Evolutionary conservation across 2,113 vertebrate genomes (phyloP).

Genomic region (Peromyscus polionotus): DNA sequence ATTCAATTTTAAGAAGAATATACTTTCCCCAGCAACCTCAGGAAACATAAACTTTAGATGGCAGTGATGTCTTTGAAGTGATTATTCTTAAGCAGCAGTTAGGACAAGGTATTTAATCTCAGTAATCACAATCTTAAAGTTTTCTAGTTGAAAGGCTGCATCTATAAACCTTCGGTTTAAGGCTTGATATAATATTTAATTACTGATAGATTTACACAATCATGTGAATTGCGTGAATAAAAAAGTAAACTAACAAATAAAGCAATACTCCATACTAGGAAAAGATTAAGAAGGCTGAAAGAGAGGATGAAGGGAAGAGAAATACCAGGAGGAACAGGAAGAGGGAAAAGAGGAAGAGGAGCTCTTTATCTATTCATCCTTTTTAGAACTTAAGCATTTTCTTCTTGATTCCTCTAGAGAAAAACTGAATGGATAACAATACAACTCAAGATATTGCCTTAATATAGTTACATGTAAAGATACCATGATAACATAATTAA

Average conservation of each 20-base stretch:
- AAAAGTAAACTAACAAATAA: background rate
- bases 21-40: conserved; percentile 1
- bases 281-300: background rate
- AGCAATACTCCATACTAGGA: background rate
- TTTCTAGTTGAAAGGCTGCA: background rate
- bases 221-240: background rate
- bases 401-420: background rate
- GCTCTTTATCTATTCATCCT: background rate
- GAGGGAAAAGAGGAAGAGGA: background rate
- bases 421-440: background rate
- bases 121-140: background rate
- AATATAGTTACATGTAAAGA: background rate
- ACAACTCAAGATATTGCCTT: background rate
- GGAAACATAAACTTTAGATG: background rate
- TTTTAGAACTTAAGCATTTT: background rate
- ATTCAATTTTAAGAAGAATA: conserved; percentile 58
- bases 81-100: background rate
- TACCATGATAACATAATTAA: background rate
- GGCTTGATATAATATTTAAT: background rate
- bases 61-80: background rate
- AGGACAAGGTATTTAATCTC: background rate
- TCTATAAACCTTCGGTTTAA: background rate
- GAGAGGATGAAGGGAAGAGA: too few species aligned
- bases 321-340: background rate
- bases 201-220: background rate